Evolutionary conservation across 35 echinoderm and acorn worm genomes (phyloP), one percentile per base, ranked within the genome.

Genomic region (Acanthaster planci): DNA sequence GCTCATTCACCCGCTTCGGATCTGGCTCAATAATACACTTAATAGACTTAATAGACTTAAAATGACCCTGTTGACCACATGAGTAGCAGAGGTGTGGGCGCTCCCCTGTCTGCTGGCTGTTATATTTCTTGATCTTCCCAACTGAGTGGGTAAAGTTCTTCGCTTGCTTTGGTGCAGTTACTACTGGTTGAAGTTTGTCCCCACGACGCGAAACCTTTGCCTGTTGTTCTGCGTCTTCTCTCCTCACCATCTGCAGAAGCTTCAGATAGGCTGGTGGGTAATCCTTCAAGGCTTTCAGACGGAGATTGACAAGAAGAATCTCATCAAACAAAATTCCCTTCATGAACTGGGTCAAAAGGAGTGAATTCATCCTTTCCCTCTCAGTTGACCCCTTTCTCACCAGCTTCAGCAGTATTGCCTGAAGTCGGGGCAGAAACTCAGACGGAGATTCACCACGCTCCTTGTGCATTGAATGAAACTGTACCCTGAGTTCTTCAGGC

Each of bases 11-110:
- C 17, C 14, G 21, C 26, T 40, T 23, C 0, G 58, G 0, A 47
- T 93, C 67, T 10, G 76, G 21, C 6, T 35, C 26, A 7, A 85
- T 77, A 16, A 10, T 1, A 54, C 92, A 93, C 19, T 26, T 23
- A n/a, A n/a, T n/a, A n/a, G n/a, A n/a, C n/a, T n/a, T n/a, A n/a
- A n/a, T n/a, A 27, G 76, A 31, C 38, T 59, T 83, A 15, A 85
- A 72, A 39, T 93, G 86, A 7, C 86, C 92, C 32, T 84, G 56
- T 22, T 84, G 32, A 2, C 86, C 91, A 56, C 92, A 93, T 8
- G 38, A 72, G 32, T 80, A 93, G 37, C 92, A 93, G 77, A 93
- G 89, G 26, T 60, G 38, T 16, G 85, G 91, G 16, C 72, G 51
- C 42, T 47, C 42, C 42, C 42, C 12, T 12, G 4, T 47, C 42